Evolutionary conservation across 1,140 invertebrate species (phyloP), one percentile per base, ranked within the genome.

Genomic region (Metaphire vulgaris): DNA sequence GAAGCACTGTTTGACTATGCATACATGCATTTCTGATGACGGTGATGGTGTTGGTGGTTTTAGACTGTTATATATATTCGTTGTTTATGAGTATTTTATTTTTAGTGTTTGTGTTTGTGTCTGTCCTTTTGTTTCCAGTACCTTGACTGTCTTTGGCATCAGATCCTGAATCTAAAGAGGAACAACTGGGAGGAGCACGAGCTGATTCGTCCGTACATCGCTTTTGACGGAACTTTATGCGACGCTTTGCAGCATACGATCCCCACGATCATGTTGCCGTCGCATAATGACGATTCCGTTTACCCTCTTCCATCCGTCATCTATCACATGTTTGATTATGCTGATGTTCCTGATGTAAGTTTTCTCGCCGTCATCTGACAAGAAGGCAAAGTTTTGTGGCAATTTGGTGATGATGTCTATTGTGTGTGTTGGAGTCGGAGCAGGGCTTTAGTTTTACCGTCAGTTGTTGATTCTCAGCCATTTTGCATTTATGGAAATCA

Each of bases 131-230:
- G 64, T 41, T 71, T 80, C 16, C 78, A 87, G 88, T 99, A 99
- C 85, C 87, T 99, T 74, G 97, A 99, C 83, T 98, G 96, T 82
- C 88, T 99, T 0, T 75, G 67, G 68, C 28, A 65, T n/a, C 68
- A 65, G 14, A 91, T 97, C 34, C 90, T 92, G 77, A 97, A 98
- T 83, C 86, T 99, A 21, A 90, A 92, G 64, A 91, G 92, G 81
- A 95, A 97, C 82, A 96, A 96, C 85, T 99, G 97, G 97, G 91
- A 92, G 34, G 97, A 99, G 84, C 96, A 96, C 83, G 96, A 98
- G 85, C 97, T 99, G 83, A 90, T 92, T 1, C 89, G 97, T 33
- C 96, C 96, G 0, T 99, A 99, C 84, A 87, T 97, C 21, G 93
- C 94, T 0, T 99, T 99, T 87, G 96, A 99, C 84, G 92, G 92